Evolutionary conservation across 1,140 invertebrate species (phyloP).

Genomic region (Aphidius ervi): DNA sequence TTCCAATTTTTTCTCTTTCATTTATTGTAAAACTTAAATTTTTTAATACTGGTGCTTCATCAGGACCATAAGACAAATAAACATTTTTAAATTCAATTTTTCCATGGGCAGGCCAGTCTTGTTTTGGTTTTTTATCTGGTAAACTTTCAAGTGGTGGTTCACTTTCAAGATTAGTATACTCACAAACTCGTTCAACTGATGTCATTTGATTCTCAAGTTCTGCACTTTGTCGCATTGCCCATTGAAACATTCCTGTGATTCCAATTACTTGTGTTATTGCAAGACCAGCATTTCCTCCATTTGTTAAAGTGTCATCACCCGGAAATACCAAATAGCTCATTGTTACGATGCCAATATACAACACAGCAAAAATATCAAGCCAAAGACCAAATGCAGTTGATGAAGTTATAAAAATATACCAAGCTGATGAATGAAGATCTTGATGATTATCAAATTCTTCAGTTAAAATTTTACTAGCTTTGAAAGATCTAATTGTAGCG

Average conservation of each 20-base stretch:
- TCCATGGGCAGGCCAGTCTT: slow-evolving; percentile 69
- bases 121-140: slow-evolving; percentile 45
- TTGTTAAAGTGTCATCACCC: slow-evolving; percentile 8
- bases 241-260: slow-evolving; percentile 77
- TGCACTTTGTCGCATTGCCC: slow-evolving; percentile 72
- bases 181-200: slow-evolving; percentile 75
- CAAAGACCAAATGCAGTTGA: slow-evolving; percentile 68
- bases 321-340: slow-evolving; percentile 43
- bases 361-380: slow-evolving; percentile 68
- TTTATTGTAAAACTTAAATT: slow-evolving; percentile 44
- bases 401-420: slow-evolving; percentile 62
- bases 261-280: slow-evolving; percentile 75
- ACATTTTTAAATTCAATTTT: slow-evolving; percentile 65
- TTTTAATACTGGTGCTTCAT: slow-evolving; percentile 50
- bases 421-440: slow-evolving; percentile 44
- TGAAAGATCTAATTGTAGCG: slow-evolving; percentile 73
- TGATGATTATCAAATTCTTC: slow-evolving; percentile 61
- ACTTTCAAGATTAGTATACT: slow-evolving; percentile 68
- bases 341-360: slow-evolving; percentile 60
- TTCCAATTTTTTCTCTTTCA: slow-evolving; percentile 54
- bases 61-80: slow-evolving; percentile 54
- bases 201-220: slow-evolving; percentile 73
- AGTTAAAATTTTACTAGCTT: slow-evolving; percentile 67
- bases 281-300: slow-evolving; percentile 62
- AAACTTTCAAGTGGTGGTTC: slow-evolving; percentile 58